Evolutionary conservation across 2,888 invertebrate species (phyloP), one percentile per base, ranked within the genome.

Genomic region (Notodonta ziczac): DNA sequence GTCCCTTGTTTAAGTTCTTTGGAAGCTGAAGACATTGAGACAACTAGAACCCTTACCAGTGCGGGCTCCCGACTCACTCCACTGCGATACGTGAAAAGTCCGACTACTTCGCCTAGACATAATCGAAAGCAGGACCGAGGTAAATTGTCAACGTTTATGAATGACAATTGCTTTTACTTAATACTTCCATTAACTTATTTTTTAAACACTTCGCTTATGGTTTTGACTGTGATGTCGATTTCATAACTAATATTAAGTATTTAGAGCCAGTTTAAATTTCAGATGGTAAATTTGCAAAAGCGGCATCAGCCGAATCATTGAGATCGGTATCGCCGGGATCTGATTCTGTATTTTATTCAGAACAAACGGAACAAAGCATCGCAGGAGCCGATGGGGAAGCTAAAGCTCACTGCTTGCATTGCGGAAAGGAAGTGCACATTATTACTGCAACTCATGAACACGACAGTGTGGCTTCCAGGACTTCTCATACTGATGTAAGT

Each of bases 281-380:
- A 91, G 93, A 93, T 75, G 86, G 85, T 65, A 93, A 93, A 81
- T 91, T 87, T 73, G 90, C 97, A 59, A 97, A 97, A 89, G 97
- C 97, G 10, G 94, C 97, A 64, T 97, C 97, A 74, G 97, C 97
- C 55, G 98, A 98, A 89, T 97, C 97, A 0, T 90, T 98, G 59
- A 95, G 98, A 56, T 97, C 97, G n/a, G 97, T 97, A 51, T 97
- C 97, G 78, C 98, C 98, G 5, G 98, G 98, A 35, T 98, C 97
- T 70, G 98, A 98, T 87, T 97, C 97, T 62, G 98, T 98, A 39
- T 98, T 98, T 89, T 97, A 97, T 90, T 97, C 97, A 81, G 97
- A 97, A 85, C 95, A 94, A 71, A 95, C 95, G 12, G 96, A 96
- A 83, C 94, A 94, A 60, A 92, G 91, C 65, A 80, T 88, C 57